phyloP scores from a whole-genome alignment of 2,888 invertebrate species.

The Lithosia quadra region DNA sequence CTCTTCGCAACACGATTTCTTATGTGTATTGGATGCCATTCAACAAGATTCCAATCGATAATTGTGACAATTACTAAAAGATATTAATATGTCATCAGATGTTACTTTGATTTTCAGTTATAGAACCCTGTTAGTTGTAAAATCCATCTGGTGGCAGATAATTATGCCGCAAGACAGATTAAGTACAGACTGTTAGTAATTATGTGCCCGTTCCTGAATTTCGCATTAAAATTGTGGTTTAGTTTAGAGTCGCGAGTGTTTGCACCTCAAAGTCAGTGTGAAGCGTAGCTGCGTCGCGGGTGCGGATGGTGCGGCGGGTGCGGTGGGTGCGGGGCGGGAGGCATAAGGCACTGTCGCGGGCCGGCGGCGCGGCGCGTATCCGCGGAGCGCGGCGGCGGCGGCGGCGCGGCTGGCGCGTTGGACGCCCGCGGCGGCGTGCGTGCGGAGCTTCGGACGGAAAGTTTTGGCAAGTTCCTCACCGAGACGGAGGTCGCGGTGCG shows the following conservation, averaged over 20 bases:
- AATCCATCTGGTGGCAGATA: not conserved
- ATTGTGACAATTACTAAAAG: not conserved
- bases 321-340: constrained; percentile 10
- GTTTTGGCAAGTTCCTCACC: constrained; percentile 82
- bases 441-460: constrained; percentile 84
- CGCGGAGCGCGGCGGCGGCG: constrained; percentile 29
- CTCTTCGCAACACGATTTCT: constrained; percentile 14
- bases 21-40: not conserved
- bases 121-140: not conserved
- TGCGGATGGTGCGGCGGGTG: not conserved
- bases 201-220: not conserved
- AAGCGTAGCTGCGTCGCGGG: not conserved
- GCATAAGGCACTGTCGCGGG: constrained; percentile 18
- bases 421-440: constrained; percentile 62
- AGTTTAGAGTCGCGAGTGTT: not conserved
- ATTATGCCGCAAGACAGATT: not conserved
- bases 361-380: constrained; percentile 13
- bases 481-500: constrained; percentile 69
- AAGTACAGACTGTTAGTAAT: not conserved
- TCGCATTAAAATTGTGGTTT: not conserved
- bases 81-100: not conserved
- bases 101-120: not conserved
- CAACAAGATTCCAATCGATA: not conserved
- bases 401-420: constrained; percentile 32
- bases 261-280: not conserved